Evolutionary conservation across 2,797 vertebrate species (phyloP).

Genomic region (Enteromius anoplus): DNA sequence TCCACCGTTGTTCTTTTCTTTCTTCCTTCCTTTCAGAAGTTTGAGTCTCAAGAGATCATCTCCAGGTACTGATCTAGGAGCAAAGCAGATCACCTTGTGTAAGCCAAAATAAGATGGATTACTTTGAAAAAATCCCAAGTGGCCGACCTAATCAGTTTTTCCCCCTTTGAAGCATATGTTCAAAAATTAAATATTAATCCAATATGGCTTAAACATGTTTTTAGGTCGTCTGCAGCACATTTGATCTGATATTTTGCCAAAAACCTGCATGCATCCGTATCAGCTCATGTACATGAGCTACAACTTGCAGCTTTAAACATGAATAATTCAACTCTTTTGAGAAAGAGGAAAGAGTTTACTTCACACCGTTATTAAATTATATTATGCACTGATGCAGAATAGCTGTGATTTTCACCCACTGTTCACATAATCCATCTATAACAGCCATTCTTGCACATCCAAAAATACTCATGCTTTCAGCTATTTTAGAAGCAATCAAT

Average conservation of each 20-base stretch:
- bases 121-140: conserved; percentile 51
- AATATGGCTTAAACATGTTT: conserved; percentile 44
- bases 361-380: not conserved
- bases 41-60: conserved; percentile 6
- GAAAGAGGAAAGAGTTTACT: conserved; percentile 12
- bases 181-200: conserved; percentile 67
- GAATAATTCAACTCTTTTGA: conserved; percentile 1
- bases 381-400: not conserved
- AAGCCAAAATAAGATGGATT: conserved; percentile 18
- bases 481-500: conserved; percentile 46
- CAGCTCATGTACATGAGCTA: conserved; percentile 17
- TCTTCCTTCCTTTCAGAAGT: not conserved
- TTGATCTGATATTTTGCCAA: conserved; percentile 56
- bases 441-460: not conserved
- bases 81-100: conserved; percentile 21
- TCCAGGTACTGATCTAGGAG: conserved; percentile 27
- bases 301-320: conserved; percentile 19
- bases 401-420: conserved; percentile 20
- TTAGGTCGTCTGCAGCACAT: conserved; percentile 51
- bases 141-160: conserved; percentile 47
- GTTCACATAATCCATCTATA: conserved; percentile 21
- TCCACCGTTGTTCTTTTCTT: not conserved
- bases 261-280: conserved; percentile 58
- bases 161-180: conserved; percentile 56
- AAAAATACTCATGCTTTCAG: conserved; percentile 30